A percentile compares a stretch with the other conserved stretches of the same genome.
Conservation (phyloP, 2,888 invertebrate species). For the Lycaena phlaeas region DNA sequence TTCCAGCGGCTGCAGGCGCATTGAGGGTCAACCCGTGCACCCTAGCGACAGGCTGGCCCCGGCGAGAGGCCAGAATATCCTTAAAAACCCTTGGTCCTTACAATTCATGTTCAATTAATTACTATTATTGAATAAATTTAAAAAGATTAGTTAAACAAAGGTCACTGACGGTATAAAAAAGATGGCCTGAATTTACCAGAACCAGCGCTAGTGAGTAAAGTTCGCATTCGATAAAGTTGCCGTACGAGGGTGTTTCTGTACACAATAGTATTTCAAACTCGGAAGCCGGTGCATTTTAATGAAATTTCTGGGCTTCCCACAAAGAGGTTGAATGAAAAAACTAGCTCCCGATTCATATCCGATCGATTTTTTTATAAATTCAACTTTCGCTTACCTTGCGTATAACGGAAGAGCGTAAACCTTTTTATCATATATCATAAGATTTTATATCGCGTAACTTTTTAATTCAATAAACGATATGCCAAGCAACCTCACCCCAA, state of each 20-base stretch:
- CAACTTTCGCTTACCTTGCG: neutral
- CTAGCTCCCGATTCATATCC: conserved; percentile 31
- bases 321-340: conserved; percentile 51
- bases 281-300: conserved; percentile 43
- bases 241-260: conserved; percentile 21
- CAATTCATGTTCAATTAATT: too few relatives aligned
- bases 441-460: conserved; percentile 6
- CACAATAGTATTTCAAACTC: conserved; percentile 26
- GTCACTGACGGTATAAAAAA: too few relatives aligned
- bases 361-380: conserved; percentile 2
- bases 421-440: conserved; percentile 5
- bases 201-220: too few relatives aligned
- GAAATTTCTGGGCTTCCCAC: conserved; percentile 58
- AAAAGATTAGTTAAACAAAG: too few relatives aligned
- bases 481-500: conserved; percentile 29
- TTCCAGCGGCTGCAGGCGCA: too few relatives aligned
- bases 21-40: too few relatives aligned
- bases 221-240: conserved; percentile 24
- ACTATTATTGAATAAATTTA: too few relatives aligned
- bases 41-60: too few relatives aligned
- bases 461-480: conserved; percentile 15
- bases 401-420: neutral
- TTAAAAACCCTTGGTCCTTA: too few relatives aligned
- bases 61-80: too few relatives aligned
- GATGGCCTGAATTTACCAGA: too few relatives aligned